These are phyloP conservation scores for Enchytraeus crypticus DNA, from an alignment of 2,888 invertebrate genomes.

Conservation along the genomic window DNA sequence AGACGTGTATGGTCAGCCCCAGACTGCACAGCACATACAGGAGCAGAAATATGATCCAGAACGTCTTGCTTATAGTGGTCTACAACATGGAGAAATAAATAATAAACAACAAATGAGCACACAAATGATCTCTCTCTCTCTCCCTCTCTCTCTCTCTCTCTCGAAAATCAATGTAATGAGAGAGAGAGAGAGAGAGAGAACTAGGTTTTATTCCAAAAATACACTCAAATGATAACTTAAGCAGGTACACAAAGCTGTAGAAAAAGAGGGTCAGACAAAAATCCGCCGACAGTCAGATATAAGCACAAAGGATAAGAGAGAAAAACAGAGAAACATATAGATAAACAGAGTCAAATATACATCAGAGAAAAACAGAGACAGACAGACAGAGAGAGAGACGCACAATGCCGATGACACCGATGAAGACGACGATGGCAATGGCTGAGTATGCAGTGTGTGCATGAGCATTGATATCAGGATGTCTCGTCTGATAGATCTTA, in stretches of 20 bases:
- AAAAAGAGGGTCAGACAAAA: too few species aligned
- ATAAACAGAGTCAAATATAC: too few species aligned
- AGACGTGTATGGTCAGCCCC: conserved; percentile 52
- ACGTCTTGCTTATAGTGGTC: conserved; percentile 48
- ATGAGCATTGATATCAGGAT: conserved; percentile 77
- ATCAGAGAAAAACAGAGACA: too few species aligned
- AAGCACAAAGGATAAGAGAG: too few species aligned
- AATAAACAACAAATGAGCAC: not conserved
- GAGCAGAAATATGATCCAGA: conserved; percentile 66
- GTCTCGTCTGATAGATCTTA: conserved; percentile 76
- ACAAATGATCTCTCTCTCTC: too few species aligned
- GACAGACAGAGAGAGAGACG: conserved; percentile 48
- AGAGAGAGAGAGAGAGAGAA: too few species aligned
- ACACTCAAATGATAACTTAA: too few species aligned
- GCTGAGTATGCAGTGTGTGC: conserved; percentile 54
- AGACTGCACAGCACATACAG: conserved; percentile 62
- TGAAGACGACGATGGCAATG: conserved; percentile 62
- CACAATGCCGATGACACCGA: conserved; percentile 68
- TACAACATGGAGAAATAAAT: conserved; percentile 21
- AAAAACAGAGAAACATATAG: too few species aligned
- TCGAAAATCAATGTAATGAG: too few species aligned
- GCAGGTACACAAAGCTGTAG: not conserved
- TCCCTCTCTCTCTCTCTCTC: too few species aligned
- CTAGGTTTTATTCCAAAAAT: too few species aligned
- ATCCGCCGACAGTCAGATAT: too few species aligned